Conservation (phyloP, 2,113 vertebrate genomes). For the Ophiodon elongatus region DNA sequence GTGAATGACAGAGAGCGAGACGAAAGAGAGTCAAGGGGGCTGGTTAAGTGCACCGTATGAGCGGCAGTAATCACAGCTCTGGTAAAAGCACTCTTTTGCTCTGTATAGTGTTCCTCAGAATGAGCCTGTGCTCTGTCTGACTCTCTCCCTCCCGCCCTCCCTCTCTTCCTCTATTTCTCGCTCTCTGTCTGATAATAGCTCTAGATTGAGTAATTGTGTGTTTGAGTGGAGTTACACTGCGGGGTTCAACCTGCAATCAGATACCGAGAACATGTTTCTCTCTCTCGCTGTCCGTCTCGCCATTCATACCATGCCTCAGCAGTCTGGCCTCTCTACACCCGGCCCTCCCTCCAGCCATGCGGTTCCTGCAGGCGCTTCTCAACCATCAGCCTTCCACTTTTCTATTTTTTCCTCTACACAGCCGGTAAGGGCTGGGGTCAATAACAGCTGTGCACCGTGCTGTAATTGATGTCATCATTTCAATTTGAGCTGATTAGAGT, state of each 20-base stretch:
- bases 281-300: constrained; percentile 53
- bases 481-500: constrained; percentile 86
- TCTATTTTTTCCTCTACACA: constrained; percentile 34
- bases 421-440: constrained; percentile 78
- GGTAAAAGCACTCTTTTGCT: constrained; percentile 82
- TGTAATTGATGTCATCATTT: constrained; percentile 88
- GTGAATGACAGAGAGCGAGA: constrained; percentile 76
- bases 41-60: constrained; percentile 83
- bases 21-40: constrained; percentile 68
- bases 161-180: constrained; percentile 62
- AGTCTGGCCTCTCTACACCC: constrained; percentile 59
- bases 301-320: constrained; percentile 77
- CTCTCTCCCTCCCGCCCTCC: constrained; percentile 46
- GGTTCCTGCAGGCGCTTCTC: constrained; percentile 47
- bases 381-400: constrained; percentile 21
- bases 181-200: constrained; percentile 82
- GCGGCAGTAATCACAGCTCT: constrained; percentile 82
- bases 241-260: constrained; percentile 85
- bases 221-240: constrained; percentile 82
- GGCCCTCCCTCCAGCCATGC: constrained; percentile 58
- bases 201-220: constrained; percentile 87
- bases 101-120: constrained; percentile 73
- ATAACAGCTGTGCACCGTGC: constrained; percentile 79
- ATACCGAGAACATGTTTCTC: constrained; percentile 65
- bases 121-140: constrained; percentile 54